Evolutionary conservation across 2,113 vertebrate genomes (phyloP).

Genomic region (Corapipo altera): DNA sequence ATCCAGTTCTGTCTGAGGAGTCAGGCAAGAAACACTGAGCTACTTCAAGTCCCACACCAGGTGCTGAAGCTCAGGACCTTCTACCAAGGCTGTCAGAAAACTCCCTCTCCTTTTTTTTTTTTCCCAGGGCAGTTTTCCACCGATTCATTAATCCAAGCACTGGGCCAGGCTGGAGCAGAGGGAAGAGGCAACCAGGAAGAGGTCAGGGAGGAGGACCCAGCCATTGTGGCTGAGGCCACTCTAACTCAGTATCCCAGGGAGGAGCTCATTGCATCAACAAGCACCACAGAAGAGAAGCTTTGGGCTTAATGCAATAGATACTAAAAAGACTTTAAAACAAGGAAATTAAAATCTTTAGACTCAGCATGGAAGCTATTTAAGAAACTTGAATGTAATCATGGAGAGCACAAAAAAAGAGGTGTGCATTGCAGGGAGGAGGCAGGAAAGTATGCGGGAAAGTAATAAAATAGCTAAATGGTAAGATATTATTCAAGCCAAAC

Average conservation of each 20-base stretch:
- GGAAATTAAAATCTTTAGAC: slow-evolving; percentile 44
- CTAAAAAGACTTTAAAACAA: slow-evolving; percentile 10
- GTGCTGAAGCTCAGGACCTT: background rate
- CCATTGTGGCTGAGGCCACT: fast-evolving
- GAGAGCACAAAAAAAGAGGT: background rate
- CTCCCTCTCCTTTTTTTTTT: background rate
- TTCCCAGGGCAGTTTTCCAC: background rate
- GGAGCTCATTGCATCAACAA: background rate
- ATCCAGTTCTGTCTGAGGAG: background rate
- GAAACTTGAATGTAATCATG: background rate
- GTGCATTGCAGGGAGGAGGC: background rate
- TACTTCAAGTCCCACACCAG: background rate
- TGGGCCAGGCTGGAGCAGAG: background rate
- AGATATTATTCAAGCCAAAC: slow-evolving; percentile 28
- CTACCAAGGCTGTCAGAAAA: background rate
- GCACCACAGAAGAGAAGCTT: background rate
- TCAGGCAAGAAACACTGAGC: background rate
- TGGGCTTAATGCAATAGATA: background rate
- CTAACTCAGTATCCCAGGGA: background rate
- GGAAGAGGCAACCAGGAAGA: background rate
- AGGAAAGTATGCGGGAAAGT: background rate
- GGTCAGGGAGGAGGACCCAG: background rate
- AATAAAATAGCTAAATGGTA: slow-evolving; percentile 15
- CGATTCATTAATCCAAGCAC: background rate
- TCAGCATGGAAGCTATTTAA: slow-evolving; percentile 37